A percentile compares a stretch with the other conserved stretches of the same genome.
Conservation (phyloP, 2,888 invertebrate species). For the Nemotelus nigrinus region DNA sequence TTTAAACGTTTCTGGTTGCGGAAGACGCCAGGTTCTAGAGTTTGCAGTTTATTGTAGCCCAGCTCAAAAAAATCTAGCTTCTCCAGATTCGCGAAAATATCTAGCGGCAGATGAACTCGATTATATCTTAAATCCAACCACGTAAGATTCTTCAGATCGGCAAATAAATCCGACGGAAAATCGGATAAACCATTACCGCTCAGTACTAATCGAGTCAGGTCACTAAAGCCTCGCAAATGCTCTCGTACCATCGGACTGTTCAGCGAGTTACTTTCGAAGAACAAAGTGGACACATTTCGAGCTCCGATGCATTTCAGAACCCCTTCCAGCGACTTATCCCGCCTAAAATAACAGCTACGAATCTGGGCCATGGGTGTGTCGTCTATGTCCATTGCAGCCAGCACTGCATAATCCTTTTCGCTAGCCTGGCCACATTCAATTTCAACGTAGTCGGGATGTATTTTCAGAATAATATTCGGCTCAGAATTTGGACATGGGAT, state of each 20-base stretch:
- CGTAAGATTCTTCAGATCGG: conserved; percentile 70
- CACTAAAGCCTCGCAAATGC: conserved; percentile 70
- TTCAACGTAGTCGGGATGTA: conserved; percentile 59
- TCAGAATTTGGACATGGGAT: conserved; percentile 60
- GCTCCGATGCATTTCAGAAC: conserved; percentile 62
- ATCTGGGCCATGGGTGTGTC: conserved; percentile 59
- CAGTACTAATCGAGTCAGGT: conserved; percentile 69
- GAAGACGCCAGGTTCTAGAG: conserved; percentile 72
- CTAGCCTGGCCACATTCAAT: conserved; percentile 61
- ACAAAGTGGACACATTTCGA: conserved; percentile 63
- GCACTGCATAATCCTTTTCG: conserved; percentile 57
- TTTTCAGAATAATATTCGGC: conserved; percentile 59
- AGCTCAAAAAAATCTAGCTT: conserved; percentile 72
- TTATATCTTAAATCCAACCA: conserved; percentile 74
- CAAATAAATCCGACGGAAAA: conserved; percentile 72
- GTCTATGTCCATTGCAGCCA: conserved; percentile 61
- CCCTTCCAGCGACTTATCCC: conserved; percentile 64
- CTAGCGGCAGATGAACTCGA: conserved; percentile 68
- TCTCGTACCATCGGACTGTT: conserved; percentile 68
- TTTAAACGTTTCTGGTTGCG: conserved; percentile 70
- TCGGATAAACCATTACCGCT: conserved; percentile 71
- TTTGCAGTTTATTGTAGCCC: conserved; percentile 73
- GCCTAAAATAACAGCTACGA: conserved; percentile 61
- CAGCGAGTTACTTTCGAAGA: conserved; percentile 69
- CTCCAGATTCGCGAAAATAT: conserved; percentile 69